Evolutionary conservation across 2,888 invertebrate species (phyloP), one percentile per base, ranked within the genome.

Genomic region (Lepidonotus clava): DNA sequence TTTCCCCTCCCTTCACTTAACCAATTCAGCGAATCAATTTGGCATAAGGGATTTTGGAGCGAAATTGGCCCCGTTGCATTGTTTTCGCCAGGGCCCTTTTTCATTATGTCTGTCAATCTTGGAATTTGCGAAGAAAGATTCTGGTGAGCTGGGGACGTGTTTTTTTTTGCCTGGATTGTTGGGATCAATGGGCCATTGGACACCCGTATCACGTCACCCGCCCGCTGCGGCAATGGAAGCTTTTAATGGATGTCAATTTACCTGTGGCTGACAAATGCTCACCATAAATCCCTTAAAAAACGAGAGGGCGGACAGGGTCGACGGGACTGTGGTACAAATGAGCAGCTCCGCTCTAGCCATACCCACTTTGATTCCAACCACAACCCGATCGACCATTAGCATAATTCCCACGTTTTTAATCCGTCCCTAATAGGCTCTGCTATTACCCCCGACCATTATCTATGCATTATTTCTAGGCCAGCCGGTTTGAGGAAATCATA

Each of bases 11-110:
- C 38, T 36, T 71, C 71, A 71, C n/a, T 66, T 66, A 32, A 24
- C 32, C 66, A 71, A 38, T 38, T 36, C 71, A 36, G 21, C 36
- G n/a, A 71, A 71, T 71, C 71, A 71, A 71, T 71, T 71, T 71
- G 71, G 11, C 71, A 71, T 34, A 21, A 5, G 36, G 71, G 38
- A 71, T 34, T 34, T 11, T 1, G 14, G 24, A 71, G 14, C 11
- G 36, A 71, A 71, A 71, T 71, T 71, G 71, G 4, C 36, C 36
- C n/a, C 38, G 36, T 1, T 71, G 14, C 71, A 38, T 34, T 71
- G 71, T 71, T 71, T 71, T 71, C 71, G 21, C n/a, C n/a, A n/a
- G n/a, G n/a, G n/a, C n/a, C n/a, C n/a, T n/a, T n/a, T 1, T 38
- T 38, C 0, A 14, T 71, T 38, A 21, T 71, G 46, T 34, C 38